These are phyloP conservation scores for Malthinus flaveolus DNA, from an alignment of 2,888 invertebrate species.

Conservation along the genomic window DNA sequence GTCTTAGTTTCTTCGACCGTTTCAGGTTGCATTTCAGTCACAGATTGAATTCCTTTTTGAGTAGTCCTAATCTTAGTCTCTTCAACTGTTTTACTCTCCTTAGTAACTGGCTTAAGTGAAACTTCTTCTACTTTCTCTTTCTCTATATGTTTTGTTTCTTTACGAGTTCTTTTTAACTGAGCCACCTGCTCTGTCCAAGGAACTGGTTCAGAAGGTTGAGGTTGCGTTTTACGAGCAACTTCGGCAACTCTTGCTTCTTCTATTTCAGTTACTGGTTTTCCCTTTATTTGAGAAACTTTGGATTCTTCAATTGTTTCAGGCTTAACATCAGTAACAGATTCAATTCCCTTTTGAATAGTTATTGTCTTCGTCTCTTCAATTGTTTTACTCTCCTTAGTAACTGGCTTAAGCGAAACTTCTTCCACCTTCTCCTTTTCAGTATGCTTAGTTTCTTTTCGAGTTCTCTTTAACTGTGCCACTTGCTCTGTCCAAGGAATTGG, in stretches of 20 bases:
- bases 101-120: conserved; percentile 17
- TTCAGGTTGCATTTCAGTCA: conserved; percentile 50
- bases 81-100: conserved; percentile 43
- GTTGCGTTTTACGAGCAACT: no score
- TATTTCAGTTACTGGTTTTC: conserved; percentile 14
- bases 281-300: neutral
- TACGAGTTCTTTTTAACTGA: conserved; percentile 54
- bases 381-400: conserved; percentile 37
- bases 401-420: conserved; percentile 17
- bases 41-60: conserved; percentile 44
- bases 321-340: no score
- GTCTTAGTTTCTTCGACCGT: conserved; percentile 55
- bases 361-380: conserved; percentile 59
- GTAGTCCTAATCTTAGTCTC: conserved; percentile 57
- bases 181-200: conserved; percentile 67
- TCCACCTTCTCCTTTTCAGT: conserved; percentile 46
- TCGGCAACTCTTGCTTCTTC: conserved; percentile 5
- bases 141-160: conserved; percentile 47
- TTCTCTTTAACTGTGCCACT: conserved; percentile 57
- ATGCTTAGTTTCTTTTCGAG: conserved; percentile 48
- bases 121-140: conserved; percentile 43
- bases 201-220: conserved; percentile 24
- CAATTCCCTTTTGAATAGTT: no score
- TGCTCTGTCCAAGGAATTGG: conserved; percentile 63
- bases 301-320: conserved; percentile 56